Conservation (phyloP, 2,113 vertebrate genomes). For the Perccottus glenii region DNA sequence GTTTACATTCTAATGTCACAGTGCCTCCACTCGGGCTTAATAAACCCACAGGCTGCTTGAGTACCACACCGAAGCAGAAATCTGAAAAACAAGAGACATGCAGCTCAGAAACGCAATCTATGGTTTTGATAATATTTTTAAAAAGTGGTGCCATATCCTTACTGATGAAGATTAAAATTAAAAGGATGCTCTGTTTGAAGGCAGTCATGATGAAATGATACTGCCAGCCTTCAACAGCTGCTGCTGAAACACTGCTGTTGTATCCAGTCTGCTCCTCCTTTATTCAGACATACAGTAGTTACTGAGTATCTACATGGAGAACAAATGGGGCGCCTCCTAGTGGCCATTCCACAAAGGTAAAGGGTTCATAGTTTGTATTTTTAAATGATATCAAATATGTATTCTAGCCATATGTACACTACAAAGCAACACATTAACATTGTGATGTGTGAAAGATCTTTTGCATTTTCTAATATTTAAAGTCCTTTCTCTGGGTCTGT, state of each 20-base stretch:
- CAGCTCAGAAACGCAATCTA: background rate
- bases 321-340: no score
- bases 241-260: background rate
- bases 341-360: no score
- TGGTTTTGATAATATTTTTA: background rate
- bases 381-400: no score
- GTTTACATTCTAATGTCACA: slow-evolving; percentile 49
- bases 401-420: no score
- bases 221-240: background rate
- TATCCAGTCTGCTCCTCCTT: background rate
- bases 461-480: no score
- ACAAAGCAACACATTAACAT: no score
- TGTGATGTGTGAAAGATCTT: no score
- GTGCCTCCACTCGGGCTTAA: background rate
- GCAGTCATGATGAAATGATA: background rate
- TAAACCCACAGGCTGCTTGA: slow-evolving; percentile 1
- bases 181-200: background rate
- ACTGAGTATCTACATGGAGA: background rate
- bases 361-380: no score
- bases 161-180: background rate
- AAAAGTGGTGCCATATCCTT: background rate
- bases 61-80: slow-evolving; percentile 14
- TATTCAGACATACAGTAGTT: background rate
- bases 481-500: no score
- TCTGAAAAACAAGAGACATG: slow-evolving; percentile 31